Base-by-base conservation (phyloP, 2,113 vertebrate genomes). In the Australoheros scitulus region DNA sequence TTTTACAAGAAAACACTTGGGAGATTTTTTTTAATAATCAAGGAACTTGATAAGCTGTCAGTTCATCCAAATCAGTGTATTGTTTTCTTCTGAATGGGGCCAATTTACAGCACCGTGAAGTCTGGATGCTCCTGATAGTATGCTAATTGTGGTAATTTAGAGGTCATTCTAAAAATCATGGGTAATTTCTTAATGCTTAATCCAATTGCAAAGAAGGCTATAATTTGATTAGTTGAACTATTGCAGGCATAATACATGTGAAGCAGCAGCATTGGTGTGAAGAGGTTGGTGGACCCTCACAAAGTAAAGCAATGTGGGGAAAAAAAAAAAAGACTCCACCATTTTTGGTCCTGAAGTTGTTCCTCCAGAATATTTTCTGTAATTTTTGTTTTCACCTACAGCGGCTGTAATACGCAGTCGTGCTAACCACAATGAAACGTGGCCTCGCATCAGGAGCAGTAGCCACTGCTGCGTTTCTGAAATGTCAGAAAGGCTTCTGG, bases 121-220 rank as follows among this genome's bases (percentile, higher is more conserved):
- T 11, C 0, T 0, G 10, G 65, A 70, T 29, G 43, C 43, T 52
- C 52, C 65, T 72, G 65, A 0, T 29, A 0, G 65, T 29, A 29
- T 0, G 0, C 65, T 72, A 47, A 72, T 0, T 52, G 10, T 13
- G 24, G 0, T 70, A 11, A 70, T 70, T 70, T 52, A 32, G 41
- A 72, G 43, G 65, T 72, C 43, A 52, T 14, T 52, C 17, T 72
- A 52, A 72, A 72, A 72, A 32, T n/a, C 43, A 52, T 1, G 10
- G 43, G 10, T 1, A 32, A 72, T 52, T 52, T 70, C 24, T 72
- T 29, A 32, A 52, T 47, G 65, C 6, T 52, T 72, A n/a, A 72
- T 0, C 65, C 2, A 10, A 52, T 29, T 50, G 17, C 43, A 0
- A 72, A 52, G 43, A 72, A 72, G 26, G 0, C 0, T 70, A 70